Conservation (phyloP, 1,140 invertebrate genomes). For the Rhizoglyphus robini region DNA sequence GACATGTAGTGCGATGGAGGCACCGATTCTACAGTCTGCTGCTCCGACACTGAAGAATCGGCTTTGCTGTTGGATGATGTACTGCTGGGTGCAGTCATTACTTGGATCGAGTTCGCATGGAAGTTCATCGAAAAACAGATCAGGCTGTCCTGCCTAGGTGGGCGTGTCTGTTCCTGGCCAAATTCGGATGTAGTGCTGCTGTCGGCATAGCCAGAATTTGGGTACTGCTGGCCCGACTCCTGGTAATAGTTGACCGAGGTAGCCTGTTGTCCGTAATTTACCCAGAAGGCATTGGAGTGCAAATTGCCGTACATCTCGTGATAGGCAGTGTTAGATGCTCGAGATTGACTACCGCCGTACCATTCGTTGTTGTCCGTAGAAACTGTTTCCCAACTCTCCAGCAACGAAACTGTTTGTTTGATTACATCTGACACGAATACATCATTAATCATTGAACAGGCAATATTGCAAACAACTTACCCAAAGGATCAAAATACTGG, state of each 20-base stretch:
- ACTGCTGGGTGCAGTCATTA: conserved; percentile 14
- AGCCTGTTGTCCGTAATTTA: too few species aligned
- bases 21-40: not conserved
- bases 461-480: not conserved
- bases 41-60: not conserved
- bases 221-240: not conserved
- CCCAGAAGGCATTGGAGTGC: too few species aligned
- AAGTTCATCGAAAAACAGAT: conserved; percentile 17
- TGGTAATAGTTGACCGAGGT: not conserved
- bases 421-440: not conserved
- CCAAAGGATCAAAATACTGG: not conserved
- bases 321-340: too few species aligned
- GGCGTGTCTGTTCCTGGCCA: too few species aligned
- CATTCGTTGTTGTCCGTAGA: not conserved
- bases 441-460: not conserved
- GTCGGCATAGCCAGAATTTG: not conserved
- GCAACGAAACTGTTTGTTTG: not conserved
- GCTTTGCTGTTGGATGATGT: not conserved
- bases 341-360: not conserved
- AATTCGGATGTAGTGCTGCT: too few species aligned
- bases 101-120: conserved; percentile 11
- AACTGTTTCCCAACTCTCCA: not conserved
- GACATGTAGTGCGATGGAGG: not conserved
- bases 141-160: not conserved
- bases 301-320: not conserved